Evolutionary conservation across 2,888 invertebrate genomes (phyloP), one percentile per base, ranked within the genome.

Genomic region (Brenthis daphne): DNA sequence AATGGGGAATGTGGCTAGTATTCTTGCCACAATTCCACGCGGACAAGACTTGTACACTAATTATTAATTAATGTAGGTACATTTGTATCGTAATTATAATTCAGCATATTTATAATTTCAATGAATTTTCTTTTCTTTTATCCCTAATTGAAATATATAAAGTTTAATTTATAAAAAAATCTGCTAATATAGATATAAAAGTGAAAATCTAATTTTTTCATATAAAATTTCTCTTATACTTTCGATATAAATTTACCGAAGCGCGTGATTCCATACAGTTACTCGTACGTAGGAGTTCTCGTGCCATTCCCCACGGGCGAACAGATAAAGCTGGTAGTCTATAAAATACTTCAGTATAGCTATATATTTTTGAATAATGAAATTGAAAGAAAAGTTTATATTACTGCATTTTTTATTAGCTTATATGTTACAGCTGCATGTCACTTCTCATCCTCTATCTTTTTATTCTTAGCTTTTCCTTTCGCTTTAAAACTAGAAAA

Each of bases 231-330:
- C 60, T 33, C 8, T 29, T 43, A 50, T 11, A 50, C 50, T 60
- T 12, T 50, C 53, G 43, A 63, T 53, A 53, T 63, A 63, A 37
- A 53, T 33, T 63, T 37, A 53, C 33, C 20, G 53, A 63, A 63
- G 63, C 63, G 63, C 53, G 37, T 43, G 53, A 24, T 53, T 63
- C 54, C 51, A 53, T 20, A 37, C 43, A 54, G 63, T 51, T 33
- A 37, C 24, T 2, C 2, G 24, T 24, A 24, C 63, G 37, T 63
- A n/a, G 43, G 14, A 57, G 54, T 63, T 20, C 63, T 60, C 63
- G 53, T 54, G 63, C 53, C 63, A 63, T 63, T 63, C 63, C 63
- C 63, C 63, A 63, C 53, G 63, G 63, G 37, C 20, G 53, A 53
- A 37, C 53, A 53, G 14, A 54, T 54, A 63, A 63, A 63, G 60